Evolutionary conservation across 2,888 invertebrate species (phyloP), one percentile per base, ranked within the genome.

Genomic region (Hyles lineata): DNA sequence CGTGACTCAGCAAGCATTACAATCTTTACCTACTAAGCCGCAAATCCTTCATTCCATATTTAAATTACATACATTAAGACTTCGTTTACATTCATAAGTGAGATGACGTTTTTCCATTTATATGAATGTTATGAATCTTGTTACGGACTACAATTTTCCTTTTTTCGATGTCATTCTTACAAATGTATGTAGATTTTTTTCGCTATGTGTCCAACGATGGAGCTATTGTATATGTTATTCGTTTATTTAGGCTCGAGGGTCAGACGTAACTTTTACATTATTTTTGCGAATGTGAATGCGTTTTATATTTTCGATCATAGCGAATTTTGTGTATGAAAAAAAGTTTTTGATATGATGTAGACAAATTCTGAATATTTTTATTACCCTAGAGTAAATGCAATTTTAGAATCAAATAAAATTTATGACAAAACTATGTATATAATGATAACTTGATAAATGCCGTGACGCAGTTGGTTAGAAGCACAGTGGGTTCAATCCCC

Each of bases 131-230:
- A 15, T 35, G 63, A 63, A 63, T 35, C 29, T 35, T 35, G 21
- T 63, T 63, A 63, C 63, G 35, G 21, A 35, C 63, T 21, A n/a
- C 29, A n/a, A 35, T 63, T 35, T 35, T 63, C 21, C n/a, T n/a
- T 63, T 62, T n/a, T 63, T 63, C 32, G 61, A 62, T 62, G 61
- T 29, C 61, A 60, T 60, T 60, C 23, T 60, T 25, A 15, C 25
- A 25, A 43, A 60, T 60, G 25, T 60, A 17, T 60, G 25, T 17
- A 29, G 23, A 60, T 15, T 17, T 29, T 25, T 60, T 23, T 60
- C 17, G 25, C 19, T n/a, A 32, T 32, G 32, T 19, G 61, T 62
- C 32, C 15, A 7, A n/a, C n/a, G n/a, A 43, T 19, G n/a, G 35
- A n/a, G 21, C 6, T 60, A 60, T 60, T 60, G 32, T 62, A 8